A percentile compares a stretch with the other conserved stretches of the same genome.
These are phyloP conservation scores for Spizella passerina DNA, from an alignment of 2,797 vertebrate genomes.

Conservation along the genomic window DNA sequence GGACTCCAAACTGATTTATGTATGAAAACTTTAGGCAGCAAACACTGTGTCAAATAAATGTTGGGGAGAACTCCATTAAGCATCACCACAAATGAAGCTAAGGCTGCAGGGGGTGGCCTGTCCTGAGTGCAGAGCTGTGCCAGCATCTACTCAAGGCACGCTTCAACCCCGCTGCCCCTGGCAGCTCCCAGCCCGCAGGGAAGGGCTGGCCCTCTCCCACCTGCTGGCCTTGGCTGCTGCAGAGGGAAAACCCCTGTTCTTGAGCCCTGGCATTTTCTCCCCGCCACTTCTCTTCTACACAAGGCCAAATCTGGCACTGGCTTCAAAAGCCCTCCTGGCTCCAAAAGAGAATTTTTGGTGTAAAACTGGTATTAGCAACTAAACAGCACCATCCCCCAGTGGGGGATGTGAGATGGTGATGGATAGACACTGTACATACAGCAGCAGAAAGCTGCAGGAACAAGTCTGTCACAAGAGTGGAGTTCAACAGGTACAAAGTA, in stretches of 20 bases:
- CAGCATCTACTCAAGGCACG: rapidly evolving
- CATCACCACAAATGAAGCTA: neutral
- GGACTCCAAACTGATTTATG: neutral
- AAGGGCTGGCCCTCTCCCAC: neutral
- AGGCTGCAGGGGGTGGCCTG: neutral
- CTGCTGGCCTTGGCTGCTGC: neutral
- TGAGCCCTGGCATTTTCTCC: rapidly evolving
- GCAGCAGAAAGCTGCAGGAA: neutral
- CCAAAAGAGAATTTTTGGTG: neutral
- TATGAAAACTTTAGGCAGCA: neutral
- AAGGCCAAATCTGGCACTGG: neutral
- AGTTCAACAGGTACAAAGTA: neutral
- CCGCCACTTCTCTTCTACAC: neutral
- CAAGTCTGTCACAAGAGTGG: neutral
- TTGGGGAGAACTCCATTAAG: neutral
- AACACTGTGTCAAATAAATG: neutral
- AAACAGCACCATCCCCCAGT: neutral
- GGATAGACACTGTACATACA: neutral
- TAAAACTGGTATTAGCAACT: neutral
- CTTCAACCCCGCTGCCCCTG: rapidly evolving
- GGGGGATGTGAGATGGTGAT: neutral
- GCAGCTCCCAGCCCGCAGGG: rapidly evolving
- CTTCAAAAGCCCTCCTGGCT: neutral
- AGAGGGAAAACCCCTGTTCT: neutral
- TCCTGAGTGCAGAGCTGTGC: neutral